Evolutionary conservation across 2,888 invertebrate species (phyloP), one percentile per base, ranked within the genome.

Genomic region (Antheraea yamamai): DNA sequence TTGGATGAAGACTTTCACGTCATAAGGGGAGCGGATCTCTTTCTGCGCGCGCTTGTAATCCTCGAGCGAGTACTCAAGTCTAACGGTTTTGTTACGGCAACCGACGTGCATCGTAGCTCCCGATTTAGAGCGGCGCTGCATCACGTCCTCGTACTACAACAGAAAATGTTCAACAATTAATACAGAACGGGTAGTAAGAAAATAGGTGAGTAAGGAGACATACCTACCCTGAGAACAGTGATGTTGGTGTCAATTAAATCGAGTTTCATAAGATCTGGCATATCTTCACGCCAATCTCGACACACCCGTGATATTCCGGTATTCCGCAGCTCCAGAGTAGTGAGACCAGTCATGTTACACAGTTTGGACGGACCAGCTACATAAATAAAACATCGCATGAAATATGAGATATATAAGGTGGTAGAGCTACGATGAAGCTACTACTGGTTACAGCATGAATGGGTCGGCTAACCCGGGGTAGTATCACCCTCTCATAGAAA

Each of bases 201-300:
- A 0, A 14, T 39, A 20, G 35, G 47, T 47, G 12, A 47, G n/a
- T n/a, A 51, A 2, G 39, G 26, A 14, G n/a, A 18, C 51, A 70
- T 26, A 8, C 76, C 61, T 72, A 74, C 61, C 74, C 74, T 64
- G 71, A 74, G 71, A 12, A 39, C 35, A 0, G 88, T 96, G 97
- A 61, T 84, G 79, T 78, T 30, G 23, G 73, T 66, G 47, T 64
- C 39, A 64, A 12, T 58, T 61, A 71, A 71, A 72, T 75, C 74
- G 74, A 74, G 70, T 70, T 30, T 8, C 20, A 0, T 12, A 12
- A 78, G 77, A 2, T 58, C 35, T 74, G 26, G 35, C 74, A 81
- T 51, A 52, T 35, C 35, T 1, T 39, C 18, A 71, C 80, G 79
- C 80, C 82, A 81, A 77, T 81, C 81, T 72, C 71, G 52, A 76